phyloP scores from a whole-genome alignment of 2,888 invertebrate species.

The Dryomyza anilis region DNA sequence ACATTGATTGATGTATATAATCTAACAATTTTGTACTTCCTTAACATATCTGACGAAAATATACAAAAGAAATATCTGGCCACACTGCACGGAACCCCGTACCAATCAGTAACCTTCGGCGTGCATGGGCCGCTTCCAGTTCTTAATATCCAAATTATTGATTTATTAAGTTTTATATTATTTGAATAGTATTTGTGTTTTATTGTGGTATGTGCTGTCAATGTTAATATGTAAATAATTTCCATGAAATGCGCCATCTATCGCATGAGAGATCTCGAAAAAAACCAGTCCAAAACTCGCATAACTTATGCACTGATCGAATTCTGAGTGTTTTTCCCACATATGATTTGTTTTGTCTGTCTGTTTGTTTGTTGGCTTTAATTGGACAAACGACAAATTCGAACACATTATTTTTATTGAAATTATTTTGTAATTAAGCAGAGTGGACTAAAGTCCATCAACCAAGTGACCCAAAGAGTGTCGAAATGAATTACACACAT shows the following conservation, averaged over 20 bases:
- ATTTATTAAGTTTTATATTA: conserved; percentile 44
- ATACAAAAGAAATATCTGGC: neutral
- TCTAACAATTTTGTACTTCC: no score
- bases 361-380: conserved; percentile 26
- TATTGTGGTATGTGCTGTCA: conserved; percentile 30
- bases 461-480: no score
- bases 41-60: neutral
- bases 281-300: neutral
- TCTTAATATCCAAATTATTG: conserved; percentile 36
- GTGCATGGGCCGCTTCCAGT: neutral
- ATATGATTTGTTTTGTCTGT: no score
- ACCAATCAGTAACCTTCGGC: neutral
- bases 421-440: conserved; percentile 47
- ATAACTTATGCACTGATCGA: conserved; percentile 52
- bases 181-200: conserved; percentile 30
- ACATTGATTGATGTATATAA: no score
- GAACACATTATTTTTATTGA: conserved; percentile 33
- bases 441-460: neutral
- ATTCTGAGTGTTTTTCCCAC: conserved; percentile 20
- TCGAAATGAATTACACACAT: neutral
- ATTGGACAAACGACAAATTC: conserved; percentile 3
- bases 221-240: conserved; percentile 38
- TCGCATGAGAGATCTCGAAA: neutral
- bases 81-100: neutral
- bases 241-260: conserved; percentile 32